Base-by-base conservation (phyloP, 2,888 invertebrate genomes). In the Clostera curtula region DNA sequence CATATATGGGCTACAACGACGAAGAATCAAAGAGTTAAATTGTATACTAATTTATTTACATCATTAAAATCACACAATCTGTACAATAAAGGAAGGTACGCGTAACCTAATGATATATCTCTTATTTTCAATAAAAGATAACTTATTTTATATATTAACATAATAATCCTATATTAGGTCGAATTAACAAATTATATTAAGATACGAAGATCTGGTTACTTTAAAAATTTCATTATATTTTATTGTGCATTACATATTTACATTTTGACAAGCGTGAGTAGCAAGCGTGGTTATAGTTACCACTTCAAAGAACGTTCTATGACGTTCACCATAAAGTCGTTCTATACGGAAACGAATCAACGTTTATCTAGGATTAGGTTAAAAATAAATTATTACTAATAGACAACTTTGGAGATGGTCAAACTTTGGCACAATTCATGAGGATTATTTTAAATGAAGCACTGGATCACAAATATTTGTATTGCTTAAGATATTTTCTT, bases 31-130 rank as follows among this genome's bases (percentile, higher is more conserved):
- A 32, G 9, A 10, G 33, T 28, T 33, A 39, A 38, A 54, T 70
- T 71, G 70, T 72, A 69, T 74, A 72, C 82, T 82, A 79, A 76
- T 77, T 72, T 72, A 76, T 77, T 71, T 76, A 76, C 76, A 76
- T 54, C 46, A 49, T 62, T 61, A 67, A 75, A 73, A 72, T 68
- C 67, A 73, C 71, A 72, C 68, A 57, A 55, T 69, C 68, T 77
- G 75, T 80, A 80, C 79, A 80, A 45, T 68, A 66, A 60, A 60
- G 29, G 32, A 55, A 64, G 56, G 46, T 57, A 51, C n/a, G 45
- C 61, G 63, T 57, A 66, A 51, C 49, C 60, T 66, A 70, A 47
- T 53, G 52, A 64, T 62, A 70, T 61, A 70, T 67, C 70, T 71
- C 70, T 74, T 72, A 74, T 67, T 69, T 61, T 56, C 49, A 74